These are phyloP conservation scores for Carcharodon carcharias DNA, from an alignment of 2,797 vertebrate species.

Conservation along the genomic window DNA sequence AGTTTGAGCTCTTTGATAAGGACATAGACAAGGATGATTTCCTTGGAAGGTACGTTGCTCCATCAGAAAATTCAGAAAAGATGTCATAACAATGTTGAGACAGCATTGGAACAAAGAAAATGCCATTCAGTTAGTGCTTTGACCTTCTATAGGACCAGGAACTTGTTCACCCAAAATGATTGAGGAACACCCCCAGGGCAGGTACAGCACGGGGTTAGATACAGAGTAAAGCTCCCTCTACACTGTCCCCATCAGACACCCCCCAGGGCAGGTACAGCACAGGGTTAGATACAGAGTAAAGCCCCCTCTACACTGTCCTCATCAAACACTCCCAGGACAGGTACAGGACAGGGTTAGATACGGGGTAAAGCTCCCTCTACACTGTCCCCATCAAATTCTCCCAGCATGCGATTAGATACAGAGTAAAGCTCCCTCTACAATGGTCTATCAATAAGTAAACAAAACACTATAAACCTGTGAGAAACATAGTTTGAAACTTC, in stretches of 20 bases:
- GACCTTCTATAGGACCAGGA: not conserved
- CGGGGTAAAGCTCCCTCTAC: not conserved
- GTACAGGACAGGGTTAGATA: not conserved
- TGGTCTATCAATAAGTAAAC: not conserved
- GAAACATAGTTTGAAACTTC: not conserved
- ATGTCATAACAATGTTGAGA: not conserved
- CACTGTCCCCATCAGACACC: not conserved
- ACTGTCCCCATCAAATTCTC: not conserved
- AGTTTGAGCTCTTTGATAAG: conserved; percentile 83
- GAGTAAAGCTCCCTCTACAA: not conserved
- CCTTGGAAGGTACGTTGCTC: conserved; percentile 68
- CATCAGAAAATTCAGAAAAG: conserved; percentile 20
- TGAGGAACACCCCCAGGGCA: not conserved
- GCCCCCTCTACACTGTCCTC: not conserved
- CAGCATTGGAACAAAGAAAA: not conserved
- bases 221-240: not conserved
- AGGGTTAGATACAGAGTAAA: conserved; percentile 2
- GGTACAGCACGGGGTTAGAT: not conserved
- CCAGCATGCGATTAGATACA: not conserved
- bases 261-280: not conserved
- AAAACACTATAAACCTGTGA: not conserved
- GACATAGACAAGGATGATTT: conserved; percentile 88
- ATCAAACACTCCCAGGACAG: not conserved
- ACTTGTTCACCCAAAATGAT: too few species aligned
- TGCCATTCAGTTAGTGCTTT: not conserved